These are phyloP conservation scores for Paradoxurus hermaphroditus DNA, from an alignment of 2,113 vertebrate genomes.

Conservation along the genomic window DNA sequence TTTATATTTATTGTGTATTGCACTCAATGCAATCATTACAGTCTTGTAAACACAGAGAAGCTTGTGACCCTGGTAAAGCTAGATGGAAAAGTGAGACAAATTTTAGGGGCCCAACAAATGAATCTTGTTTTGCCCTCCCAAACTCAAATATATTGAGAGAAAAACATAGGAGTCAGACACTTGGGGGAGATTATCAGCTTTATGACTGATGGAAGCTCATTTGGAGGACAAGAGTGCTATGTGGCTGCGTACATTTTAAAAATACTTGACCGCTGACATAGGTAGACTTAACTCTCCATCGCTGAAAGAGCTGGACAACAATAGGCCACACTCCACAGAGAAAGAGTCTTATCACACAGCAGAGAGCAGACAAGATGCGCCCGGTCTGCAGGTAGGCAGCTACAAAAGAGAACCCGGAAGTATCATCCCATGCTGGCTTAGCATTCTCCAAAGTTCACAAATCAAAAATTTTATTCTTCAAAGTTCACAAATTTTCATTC, in stretches of 20 bases:
- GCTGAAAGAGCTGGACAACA: background rate
- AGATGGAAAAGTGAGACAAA: background rate
- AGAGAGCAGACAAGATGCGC: background rate
- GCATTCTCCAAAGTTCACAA: background rate
- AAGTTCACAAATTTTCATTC: background rate
- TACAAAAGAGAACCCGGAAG: background rate
- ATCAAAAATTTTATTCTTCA: background rate
- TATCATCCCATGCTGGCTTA: background rate
- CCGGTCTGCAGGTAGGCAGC: background rate
- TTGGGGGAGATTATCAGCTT: background rate
- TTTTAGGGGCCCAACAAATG: background rate
- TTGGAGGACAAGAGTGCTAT: background rate
- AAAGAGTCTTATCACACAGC: no score
- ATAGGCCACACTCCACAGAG: background rate
- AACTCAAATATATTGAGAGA: background rate
- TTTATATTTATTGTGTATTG: background rate
- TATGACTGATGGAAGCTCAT: background rate
- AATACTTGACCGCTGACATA: background rate
- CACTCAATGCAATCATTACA: no score
- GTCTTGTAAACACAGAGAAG: background rate
- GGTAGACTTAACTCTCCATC: background rate
- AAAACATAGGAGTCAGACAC: background rate
- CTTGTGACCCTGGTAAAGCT: background rate
- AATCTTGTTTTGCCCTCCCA: background rate
- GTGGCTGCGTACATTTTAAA: background rate